These are phyloP conservation scores for Eufriesea mexicana DNA, from an alignment of 1,140 invertebrate genomes.

Conservation along the genomic window DNA sequence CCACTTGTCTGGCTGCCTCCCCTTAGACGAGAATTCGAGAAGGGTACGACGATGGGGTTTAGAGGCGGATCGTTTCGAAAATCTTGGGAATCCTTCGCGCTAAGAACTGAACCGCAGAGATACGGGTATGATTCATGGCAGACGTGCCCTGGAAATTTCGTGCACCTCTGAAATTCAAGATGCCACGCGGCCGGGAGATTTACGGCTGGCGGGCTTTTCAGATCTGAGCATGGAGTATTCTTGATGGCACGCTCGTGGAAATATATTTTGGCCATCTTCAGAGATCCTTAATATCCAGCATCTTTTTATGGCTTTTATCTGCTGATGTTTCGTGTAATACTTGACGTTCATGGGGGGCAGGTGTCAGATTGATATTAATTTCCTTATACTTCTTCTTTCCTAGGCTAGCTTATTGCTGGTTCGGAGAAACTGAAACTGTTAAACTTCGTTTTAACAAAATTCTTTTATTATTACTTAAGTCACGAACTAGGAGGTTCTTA, in stretches of 20 bases:
- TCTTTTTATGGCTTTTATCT: not conserved
- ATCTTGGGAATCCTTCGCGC: not conserved
- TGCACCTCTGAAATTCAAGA: conserved; percentile 20
- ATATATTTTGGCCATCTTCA: not conserved
- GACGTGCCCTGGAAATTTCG: conserved; percentile 5
- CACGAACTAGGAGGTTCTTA: no score
- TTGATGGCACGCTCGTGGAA: not conserved
- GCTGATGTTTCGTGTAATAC: not conserved
- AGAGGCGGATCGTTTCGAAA: conserved; percentile 15
- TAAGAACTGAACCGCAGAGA: not conserved
- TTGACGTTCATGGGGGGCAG: no score
- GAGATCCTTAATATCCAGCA: not conserved
- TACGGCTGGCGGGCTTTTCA: conserved; percentile 2
- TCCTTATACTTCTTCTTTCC: no score
- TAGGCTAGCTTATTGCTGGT: no score
- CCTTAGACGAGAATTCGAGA: not conserved
- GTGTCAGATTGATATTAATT: no score
- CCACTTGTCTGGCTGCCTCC: conserved; percentile 1
- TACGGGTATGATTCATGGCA: conserved; percentile 7
- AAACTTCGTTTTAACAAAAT: no score
- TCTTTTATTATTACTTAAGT: no score
- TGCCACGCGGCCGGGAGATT: conserved; percentile 10
- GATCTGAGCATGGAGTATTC: not conserved
- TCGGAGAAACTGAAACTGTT: no score
- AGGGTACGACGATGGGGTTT: not conserved